Base-by-base conservation (phyloP, 2,113 vertebrate species). In the Hipposideros armiger region DNA sequence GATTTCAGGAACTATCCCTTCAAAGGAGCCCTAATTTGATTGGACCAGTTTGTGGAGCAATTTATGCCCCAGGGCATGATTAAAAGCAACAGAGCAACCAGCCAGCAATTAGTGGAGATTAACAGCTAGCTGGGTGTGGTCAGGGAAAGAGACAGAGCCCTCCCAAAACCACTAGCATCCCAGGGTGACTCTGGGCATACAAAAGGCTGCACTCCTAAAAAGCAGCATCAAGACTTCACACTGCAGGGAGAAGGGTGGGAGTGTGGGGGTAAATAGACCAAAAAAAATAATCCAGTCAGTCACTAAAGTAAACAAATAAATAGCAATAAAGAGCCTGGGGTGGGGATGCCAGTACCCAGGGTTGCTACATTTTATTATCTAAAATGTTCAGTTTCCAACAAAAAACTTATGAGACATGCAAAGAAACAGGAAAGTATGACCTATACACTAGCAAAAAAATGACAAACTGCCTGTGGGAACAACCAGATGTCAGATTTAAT, bases 31-130 rank as follows among this genome's bases (percentile, higher is more conserved):
- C 36, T 91, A 84, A 91, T 62, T 84, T 85, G 66, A 95, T 0
- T 84, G 66, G 30, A 73, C 80, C 42, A 36, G 42, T 91, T n/a
- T 96, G 64, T 54, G 40, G 45, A 80, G 77, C 47, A 77, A 84
- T 88, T 74, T 93, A 62, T 69, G 26, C 30, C 40, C 30, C 32
- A 87, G 74, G 47, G 70, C 9, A 70, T 70, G 52, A 81, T 70
- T 95, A 70, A 90, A 93, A 96, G 60, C 10, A 94, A 60, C 73
- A 94, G 11, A 56, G 64, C 64, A 73, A 91, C 52, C 80, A 86
- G 28, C 30, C 9, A 87, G 64, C 69, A 88, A 94, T 52, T 77
- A 85, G 30, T 70, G 19, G 45, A 87, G 22, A 11, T 66, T 83
- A 83, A 91, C 45, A 84, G 58, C 22, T 24, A 84, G 58, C 22